Conservation (phyloP, 2,888 invertebrate species). For the Autographa gamma region DNA sequence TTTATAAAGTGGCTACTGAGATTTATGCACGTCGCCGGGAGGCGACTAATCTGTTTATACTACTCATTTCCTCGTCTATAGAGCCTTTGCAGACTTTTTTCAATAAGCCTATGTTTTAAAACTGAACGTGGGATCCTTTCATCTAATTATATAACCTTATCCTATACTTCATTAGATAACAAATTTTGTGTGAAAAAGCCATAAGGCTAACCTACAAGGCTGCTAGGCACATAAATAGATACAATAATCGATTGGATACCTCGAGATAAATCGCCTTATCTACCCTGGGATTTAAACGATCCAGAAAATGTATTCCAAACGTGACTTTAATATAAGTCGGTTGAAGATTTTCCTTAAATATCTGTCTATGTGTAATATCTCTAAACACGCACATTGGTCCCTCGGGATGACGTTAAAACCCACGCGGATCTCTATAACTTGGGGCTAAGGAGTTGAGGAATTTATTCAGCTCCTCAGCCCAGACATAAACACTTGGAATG, state of each 20-base stretch:
- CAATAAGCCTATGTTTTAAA: too few species aligned
- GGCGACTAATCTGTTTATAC: constrained; percentile 28
- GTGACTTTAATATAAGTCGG: constrained; percentile 52
- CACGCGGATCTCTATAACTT: constrained; percentile 61
- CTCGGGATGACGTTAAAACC: constrained; percentile 58
- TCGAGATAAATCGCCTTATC: not conserved
- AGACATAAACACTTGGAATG: constrained; percentile 61
- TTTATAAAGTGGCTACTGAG: constrained; percentile 63
- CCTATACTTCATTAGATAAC: too few species aligned
- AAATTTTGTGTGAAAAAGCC: not conserved
- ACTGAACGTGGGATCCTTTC: too few species aligned
- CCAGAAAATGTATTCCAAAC: constrained; percentile 43
- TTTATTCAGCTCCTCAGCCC: constrained; percentile 58
- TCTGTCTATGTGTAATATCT: constrained; percentile 53
- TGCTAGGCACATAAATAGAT: not conserved
- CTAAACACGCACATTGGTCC: constrained; percentile 54
- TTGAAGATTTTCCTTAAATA: constrained; percentile 48
- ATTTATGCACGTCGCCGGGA: constrained; percentile 49
- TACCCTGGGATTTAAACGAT: constrained; percentile 9
- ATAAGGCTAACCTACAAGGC: too few species aligned
- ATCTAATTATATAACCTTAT: too few species aligned
- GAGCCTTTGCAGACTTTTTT: not conserved
- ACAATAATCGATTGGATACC: constrained; percentile 1
- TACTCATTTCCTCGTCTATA: constrained; percentile 30
- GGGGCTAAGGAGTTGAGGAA: constrained; percentile 57